Conservation (phyloP, 2,797 vertebrate species). For the Gallinago stenura region DNA sequence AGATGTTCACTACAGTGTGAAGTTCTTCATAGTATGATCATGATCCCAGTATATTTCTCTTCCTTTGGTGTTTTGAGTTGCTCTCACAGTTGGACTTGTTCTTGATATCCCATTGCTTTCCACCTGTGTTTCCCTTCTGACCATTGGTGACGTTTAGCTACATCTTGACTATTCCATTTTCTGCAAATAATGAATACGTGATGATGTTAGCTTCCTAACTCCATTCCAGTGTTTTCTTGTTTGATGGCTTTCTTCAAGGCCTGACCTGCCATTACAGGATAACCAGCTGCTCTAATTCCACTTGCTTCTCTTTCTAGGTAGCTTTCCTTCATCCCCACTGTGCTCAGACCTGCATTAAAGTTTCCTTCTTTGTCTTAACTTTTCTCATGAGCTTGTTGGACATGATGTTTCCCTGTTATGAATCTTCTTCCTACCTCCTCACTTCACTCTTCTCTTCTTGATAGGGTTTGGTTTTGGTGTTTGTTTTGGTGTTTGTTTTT, state of each 20-base stretch:
- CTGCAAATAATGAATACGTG: not conserved
- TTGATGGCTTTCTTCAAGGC: not conserved
- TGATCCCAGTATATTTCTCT: not conserved
- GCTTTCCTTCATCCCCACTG: not conserved
- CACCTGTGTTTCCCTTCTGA: not conserved
- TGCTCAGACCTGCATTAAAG: not conserved
- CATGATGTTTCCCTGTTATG: not conserved
- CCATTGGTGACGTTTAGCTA: not conserved
- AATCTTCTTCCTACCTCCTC: not conserved
- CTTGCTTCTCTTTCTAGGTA: not conserved
- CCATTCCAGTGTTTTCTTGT: not conserved
- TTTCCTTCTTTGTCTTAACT: not conserved
- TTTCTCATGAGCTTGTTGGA: not conserved
- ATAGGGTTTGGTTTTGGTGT: no score
- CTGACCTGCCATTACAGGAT: not conserved
- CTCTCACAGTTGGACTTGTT: rapidly evolving
- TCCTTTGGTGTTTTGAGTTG: not conserved
- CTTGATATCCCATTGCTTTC: not conserved
- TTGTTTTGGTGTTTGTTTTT: no score
- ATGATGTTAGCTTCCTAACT: not conserved
- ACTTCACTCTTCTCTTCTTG: not conserved
- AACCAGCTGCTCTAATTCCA: not conserved
- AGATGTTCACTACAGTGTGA: not conserved
- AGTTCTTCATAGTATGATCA: not conserved
- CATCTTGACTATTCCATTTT: not conserved